Conservation (phyloP, 2,888 invertebrate species). For the Xestia xanthographa region DNA sequence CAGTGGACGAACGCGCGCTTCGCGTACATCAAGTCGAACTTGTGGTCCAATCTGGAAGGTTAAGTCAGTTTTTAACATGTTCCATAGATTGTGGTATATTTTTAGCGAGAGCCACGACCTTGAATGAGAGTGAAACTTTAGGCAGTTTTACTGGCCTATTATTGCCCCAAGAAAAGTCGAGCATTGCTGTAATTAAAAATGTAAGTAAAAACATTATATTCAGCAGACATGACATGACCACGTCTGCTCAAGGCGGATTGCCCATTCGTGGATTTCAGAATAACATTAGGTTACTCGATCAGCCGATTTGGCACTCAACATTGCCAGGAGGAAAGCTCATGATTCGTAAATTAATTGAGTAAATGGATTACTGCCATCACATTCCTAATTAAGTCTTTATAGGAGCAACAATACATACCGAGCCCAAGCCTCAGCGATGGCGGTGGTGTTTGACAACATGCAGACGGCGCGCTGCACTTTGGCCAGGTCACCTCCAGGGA, state of each 20-base stretch:
- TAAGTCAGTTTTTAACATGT: not conserved
- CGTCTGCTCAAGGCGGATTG: not conserved
- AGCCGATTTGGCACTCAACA: not conserved
- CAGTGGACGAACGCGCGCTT: conserved; percentile 99
- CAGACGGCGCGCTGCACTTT: conserved; percentile 98
- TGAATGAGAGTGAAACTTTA: no score
- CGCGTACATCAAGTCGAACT: conserved; percentile 99
- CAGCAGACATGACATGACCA: not conserved
- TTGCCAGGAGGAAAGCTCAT: not conserved
- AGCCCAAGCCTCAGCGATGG: conserved; percentile 99
- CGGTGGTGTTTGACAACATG: conserved; percentile 99
- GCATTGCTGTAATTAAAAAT: not conserved
- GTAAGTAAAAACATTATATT: no score
- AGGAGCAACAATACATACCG: conserved; percentile 83
- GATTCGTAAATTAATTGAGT: not conserved
- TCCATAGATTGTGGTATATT: not conserved
- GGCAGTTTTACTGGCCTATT: not conserved
- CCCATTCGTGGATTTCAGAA: not conserved
- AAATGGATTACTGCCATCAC: not conserved
- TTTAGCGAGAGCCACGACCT: not conserved
- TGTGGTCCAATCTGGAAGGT: conserved; percentile 94
- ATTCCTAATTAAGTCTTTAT: not conserved
- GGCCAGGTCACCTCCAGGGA: conserved; percentile 97
- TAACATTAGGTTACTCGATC: not conserved
- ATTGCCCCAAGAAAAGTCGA: not conserved